Evolutionary conservation across 1,140 invertebrate genomes (phyloP).

Genomic region (Drosophila pachea): DNA sequence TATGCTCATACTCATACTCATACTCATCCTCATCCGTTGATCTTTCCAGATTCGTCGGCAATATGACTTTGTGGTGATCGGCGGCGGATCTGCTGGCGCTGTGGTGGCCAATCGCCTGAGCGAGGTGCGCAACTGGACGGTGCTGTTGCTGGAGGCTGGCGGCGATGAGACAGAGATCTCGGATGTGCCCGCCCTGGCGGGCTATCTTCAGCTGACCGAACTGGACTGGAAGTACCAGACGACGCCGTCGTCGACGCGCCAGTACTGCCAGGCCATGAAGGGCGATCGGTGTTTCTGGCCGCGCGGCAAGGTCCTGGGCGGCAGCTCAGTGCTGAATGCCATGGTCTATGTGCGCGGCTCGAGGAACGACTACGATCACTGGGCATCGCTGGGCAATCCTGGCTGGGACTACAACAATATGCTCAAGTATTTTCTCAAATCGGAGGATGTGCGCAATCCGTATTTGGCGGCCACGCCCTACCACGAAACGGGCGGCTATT

Average conservation of each 20-base stretch:
- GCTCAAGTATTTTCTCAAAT: slow-evolving; percentile 92
- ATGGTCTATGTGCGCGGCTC: slow-evolving; percentile 97
- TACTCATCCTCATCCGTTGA: no score
- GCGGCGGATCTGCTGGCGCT: slow-evolving; percentile 94
- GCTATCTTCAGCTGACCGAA: slow-evolving; percentile 87
- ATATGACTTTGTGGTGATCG: slow-evolving; percentile 92
- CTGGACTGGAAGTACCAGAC: slow-evolving; percentile 97
- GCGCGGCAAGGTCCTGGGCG: slow-evolving; percentile 93
- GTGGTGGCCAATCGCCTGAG: slow-evolving; percentile 94
- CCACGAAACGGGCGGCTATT: slow-evolving; percentile 87
- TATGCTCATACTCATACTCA: background rate
- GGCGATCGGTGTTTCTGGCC: slow-evolving; percentile 93
- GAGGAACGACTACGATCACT: slow-evolving; percentile 93
- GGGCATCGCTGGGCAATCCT: slow-evolving; percentile 90
- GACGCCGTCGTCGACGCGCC: slow-evolving; percentile 85
- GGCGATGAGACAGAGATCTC: slow-evolving; percentile 90
- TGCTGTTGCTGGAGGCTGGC: slow-evolving; percentile 91
- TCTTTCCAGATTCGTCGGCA: slow-evolving; percentile 83
- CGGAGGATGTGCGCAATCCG: slow-evolving; percentile 91
- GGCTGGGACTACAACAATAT: slow-evolving; percentile 95
- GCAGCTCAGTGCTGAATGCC: slow-evolving; percentile 95
- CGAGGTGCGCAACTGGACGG: slow-evolving; percentile 87
- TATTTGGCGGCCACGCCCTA: slow-evolving; percentile 87
- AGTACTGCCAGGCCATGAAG: slow-evolving; percentile 90
- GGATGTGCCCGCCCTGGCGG: slow-evolving; percentile 87